These are phyloP conservation scores for Halocynthia aurantium DNA, from an alignment of 23 tunicate genomes.

Conservation along the genomic window DNA sequence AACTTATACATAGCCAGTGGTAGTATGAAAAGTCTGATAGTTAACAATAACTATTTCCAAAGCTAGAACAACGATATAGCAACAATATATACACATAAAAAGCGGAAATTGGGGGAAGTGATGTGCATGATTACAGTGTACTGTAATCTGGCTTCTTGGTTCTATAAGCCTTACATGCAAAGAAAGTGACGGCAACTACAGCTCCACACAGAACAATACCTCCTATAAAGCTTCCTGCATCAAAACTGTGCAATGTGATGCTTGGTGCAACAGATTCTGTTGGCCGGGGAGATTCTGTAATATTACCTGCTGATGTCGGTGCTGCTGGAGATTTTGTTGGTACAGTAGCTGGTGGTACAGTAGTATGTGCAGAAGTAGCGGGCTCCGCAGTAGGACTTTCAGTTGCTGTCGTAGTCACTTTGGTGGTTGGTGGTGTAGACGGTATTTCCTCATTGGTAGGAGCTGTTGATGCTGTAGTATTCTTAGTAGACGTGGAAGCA, in stretches of 20 bases:
- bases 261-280: background rate
- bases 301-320: background rate
- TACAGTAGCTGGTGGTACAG: background rate
- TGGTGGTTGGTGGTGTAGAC: too few species aligned
- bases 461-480: too few species aligned
- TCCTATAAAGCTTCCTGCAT: constrained; percentile 20
- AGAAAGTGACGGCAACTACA: background rate
- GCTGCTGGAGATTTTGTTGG: background rate
- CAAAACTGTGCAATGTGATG: background rate
- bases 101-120: too few species aligned
- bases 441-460: too few species aligned
- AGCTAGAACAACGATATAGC: too few species aligned
- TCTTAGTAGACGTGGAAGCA: too few species aligned
- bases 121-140: background rate
- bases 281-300: background rate
- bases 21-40: too few species aligned
- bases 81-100: too few species aligned
- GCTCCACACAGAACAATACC: constrained; percentile 13
- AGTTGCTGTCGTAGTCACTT: too few species aligned
- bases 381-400: background rate
- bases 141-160: constrained; percentile 8
- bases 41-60: too few species aligned
- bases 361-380: background rate
- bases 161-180: background rate
- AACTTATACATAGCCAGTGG: too few species aligned